Evolutionary conservation across 2,888 invertebrate genomes (phyloP).

Genomic region (Leptinotarsa rubiginosa): DNA sequence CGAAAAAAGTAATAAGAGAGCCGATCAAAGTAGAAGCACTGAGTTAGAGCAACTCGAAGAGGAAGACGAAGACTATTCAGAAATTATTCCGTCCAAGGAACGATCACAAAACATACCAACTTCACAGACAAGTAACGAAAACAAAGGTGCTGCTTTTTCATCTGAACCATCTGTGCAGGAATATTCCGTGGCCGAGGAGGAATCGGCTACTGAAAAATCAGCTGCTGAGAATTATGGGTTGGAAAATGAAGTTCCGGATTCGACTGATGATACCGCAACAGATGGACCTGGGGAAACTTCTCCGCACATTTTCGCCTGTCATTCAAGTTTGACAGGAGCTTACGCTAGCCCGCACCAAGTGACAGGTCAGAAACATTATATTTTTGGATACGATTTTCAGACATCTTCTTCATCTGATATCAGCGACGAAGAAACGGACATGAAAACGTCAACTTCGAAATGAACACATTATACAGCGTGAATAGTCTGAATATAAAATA

Average conservation of each 20-base stretch:
- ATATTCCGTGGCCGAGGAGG: background rate
- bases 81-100: background rate
- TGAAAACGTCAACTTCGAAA: constrained; percentile 37
- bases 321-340: constrained; percentile 58
- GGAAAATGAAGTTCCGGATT: constrained; percentile 21
- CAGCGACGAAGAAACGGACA: constrained; percentile 36
- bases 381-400: constrained; percentile 62
- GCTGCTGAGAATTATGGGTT: constrained; percentile 12
- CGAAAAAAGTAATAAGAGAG: background rate
- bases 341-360: constrained; percentile 46
- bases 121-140: background rate
- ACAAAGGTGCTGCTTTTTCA: background rate
- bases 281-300: constrained; percentile 30
- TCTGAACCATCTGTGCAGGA: background rate
- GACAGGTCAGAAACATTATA: constrained; percentile 49
- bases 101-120: background rate
- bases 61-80: background rate
- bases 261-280: constrained; percentile 27
- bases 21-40: background rate
- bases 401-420: constrained; percentile 53
- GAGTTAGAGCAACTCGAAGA: background rate
- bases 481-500: background rate
- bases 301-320: constrained; percentile 54
- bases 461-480: background rate
- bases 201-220: constrained; percentile 2